A percentile compares a stretch with the other conserved stretches of the same genome.
phyloP scores from a whole-genome alignment of 2,797 vertebrate genomes.

The Oreonectes daqikongensis region DNA sequence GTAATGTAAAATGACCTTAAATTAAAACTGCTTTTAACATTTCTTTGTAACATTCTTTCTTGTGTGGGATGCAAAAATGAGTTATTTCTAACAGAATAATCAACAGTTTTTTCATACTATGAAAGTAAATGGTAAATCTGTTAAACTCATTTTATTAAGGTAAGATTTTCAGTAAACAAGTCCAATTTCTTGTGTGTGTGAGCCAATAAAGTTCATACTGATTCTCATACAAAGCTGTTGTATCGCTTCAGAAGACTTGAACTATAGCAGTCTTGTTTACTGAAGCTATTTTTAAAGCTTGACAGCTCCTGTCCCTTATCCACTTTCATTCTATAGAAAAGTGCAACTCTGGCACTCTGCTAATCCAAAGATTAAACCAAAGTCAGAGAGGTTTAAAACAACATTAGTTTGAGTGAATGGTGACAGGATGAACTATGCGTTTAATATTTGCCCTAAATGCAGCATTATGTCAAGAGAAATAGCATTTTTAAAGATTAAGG shows the following conservation, averaged over 20 bases:
- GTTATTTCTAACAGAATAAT: too few relatives aligned
- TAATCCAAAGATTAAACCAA: not conserved
- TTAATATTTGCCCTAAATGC: not conserved
- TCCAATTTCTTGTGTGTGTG: too few relatives aligned
- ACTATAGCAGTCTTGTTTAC: not conserved
- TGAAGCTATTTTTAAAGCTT: not conserved
- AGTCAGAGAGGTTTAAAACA: conserved; percentile 6
- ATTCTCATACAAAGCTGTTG: too few relatives aligned
- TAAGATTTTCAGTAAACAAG: not conserved
- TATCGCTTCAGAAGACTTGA: not conserved
- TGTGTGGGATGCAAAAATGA: too few relatives aligned
- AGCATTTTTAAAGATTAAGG: not conserved
- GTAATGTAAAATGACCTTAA: not conserved
- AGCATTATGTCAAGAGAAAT: not conserved
- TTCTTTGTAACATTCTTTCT: too few relatives aligned
- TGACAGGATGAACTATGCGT: not conserved
- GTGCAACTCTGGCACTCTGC: not conserved
- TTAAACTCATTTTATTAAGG: not conserved
- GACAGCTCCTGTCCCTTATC: not conserved
- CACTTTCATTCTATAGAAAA: not conserved
- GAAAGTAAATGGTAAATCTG: not conserved
- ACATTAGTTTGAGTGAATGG: not conserved
- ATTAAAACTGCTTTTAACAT: not conserved
- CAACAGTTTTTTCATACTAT: not conserved
- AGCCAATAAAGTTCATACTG: too few relatives aligned